These are phyloP conservation scores for Caenorhabditis plicata DNA, from an alignment of 2,888 invertebrate species.

Conservation along the genomic window DNA sequence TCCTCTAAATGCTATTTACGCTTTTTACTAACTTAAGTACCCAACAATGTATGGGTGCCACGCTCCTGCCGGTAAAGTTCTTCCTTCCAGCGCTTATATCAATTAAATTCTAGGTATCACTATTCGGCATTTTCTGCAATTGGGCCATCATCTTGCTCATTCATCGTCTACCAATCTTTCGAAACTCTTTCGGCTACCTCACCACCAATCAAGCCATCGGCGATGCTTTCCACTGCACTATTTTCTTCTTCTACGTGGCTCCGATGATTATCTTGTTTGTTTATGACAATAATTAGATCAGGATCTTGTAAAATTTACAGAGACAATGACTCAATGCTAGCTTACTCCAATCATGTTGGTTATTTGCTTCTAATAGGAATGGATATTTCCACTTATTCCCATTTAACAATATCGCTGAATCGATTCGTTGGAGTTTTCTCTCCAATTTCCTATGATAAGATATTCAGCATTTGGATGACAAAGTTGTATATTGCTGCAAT, in stretches of 20 bases:
- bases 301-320: constrained; percentile 21
- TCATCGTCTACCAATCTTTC: too few relatives aligned
- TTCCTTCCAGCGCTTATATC: too few relatives aligned
- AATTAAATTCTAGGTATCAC: too few relatives aligned
- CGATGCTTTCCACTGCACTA: constrained; percentile 34
- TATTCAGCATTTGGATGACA: too few relatives aligned
- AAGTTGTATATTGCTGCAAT: too few relatives aligned
- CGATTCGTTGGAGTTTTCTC: constrained; percentile 30
- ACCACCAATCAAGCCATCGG: constrained; percentile 33
- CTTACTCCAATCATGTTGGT: constrained; percentile 18
- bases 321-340: constrained; percentile 12
- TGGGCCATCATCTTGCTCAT: too few relatives aligned
- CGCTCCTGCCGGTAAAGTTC: too few relatives aligned
- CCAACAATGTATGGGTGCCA: too few relatives aligned
- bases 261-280: constrained; percentile 39
- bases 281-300: too few relatives aligned
- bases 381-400: constrained; percentile 39
- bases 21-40: too few relatives aligned
- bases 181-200: constrained; percentile 39
- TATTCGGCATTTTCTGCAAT: too few relatives aligned
- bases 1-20: too few relatives aligned
- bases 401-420: constrained; percentile 35
- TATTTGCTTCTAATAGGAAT: constrained; percentile 34
- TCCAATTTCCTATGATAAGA: constrained; percentile 25
- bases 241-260: constrained; percentile 31